These are phyloP conservation scores for Umimayanthus kanabou DNA, from an alignment of 92 coral and sea anemone genomes.

Conservation along the genomic window DNA sequence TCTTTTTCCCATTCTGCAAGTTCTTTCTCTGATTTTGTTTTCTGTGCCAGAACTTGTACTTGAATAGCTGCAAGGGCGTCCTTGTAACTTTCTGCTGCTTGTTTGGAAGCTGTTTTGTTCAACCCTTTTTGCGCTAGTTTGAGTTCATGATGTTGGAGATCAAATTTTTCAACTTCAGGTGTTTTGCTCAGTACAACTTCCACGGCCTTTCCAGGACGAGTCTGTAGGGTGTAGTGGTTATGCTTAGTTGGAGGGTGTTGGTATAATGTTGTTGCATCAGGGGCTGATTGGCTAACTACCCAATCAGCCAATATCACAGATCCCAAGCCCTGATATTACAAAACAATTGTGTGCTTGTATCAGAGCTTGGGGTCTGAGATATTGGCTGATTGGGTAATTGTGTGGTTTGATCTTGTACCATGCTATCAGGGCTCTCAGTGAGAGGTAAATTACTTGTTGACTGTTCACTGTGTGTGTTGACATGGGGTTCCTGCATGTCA, in stretches of 20 bases:
- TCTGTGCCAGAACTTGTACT: slow-evolving; percentile 1
- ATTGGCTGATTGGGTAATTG: neutral
- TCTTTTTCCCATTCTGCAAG: slow-evolving; percentile 9
- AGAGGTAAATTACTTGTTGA: neutral
- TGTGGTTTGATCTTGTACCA: slow-evolving; percentile 14
- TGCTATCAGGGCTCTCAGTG: neutral
- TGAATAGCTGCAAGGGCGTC: neutral
- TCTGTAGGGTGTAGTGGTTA: slow-evolving; percentile 41
- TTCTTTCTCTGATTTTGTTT: slow-evolving; percentile 6
- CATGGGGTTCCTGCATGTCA: slow-evolving; percentile 29
- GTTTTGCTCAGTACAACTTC: slow-evolving; percentile 52
- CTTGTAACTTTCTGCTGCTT: slow-evolving; percentile 25
- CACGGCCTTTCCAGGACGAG: slow-evolving; percentile 59
- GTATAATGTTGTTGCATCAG: neutral
- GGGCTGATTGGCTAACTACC: neutral
- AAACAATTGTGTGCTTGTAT: neutral
- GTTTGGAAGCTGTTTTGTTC: slow-evolving; percentile 22
- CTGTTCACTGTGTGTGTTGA: slow-evolving; percentile 24
- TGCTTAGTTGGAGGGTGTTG: slow-evolving; percentile 21
- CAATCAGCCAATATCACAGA: too few species aligned
- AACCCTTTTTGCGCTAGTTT: slow-evolving; percentile 23
- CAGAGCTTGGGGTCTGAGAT: neutral
- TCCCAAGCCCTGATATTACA: too few species aligned
- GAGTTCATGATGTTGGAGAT: slow-evolving; percentile 38
- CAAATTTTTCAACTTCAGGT: slow-evolving; percentile 47